Conservation (phyloP, 2,797 vertebrate genomes). For the Anisognathus igniventris region DNA sequence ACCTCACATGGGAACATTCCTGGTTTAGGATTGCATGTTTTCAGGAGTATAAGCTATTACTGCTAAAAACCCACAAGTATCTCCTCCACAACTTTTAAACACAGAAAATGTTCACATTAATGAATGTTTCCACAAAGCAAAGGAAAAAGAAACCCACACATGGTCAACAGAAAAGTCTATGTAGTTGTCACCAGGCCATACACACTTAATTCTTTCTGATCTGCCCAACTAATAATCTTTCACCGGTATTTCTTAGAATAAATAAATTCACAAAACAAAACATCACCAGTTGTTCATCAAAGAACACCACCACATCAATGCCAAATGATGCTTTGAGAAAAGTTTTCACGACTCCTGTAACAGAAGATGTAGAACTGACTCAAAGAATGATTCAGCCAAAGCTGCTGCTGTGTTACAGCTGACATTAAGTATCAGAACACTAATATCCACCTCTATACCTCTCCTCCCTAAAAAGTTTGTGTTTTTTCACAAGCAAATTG, state of each 20-base stretch:
- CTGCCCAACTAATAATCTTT: background rate
- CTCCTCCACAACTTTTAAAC: background rate
- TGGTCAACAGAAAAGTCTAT: background rate
- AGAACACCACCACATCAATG: background rate
- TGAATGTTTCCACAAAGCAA: background rate
- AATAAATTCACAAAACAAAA: background rate
- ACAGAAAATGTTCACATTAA: background rate
- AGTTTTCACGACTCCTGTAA: background rate
- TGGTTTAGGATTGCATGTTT: background rate
- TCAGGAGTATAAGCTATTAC: background rate
- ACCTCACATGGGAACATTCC: slow-evolving; percentile 34
- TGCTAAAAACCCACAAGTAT: background rate
- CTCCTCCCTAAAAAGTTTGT: accelerated
- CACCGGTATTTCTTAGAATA: background rate
- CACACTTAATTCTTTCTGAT: background rate
- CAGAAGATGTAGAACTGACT: background rate
- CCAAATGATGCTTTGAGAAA: background rate
- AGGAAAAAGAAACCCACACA: background rate
- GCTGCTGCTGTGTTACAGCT: background rate
- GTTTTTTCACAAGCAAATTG: background rate
- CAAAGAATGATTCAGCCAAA: background rate
- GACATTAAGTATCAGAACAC: background rate
- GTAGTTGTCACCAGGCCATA: background rate
- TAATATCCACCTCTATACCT: background rate
- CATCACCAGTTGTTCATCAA: background rate